Evolutionary conservation across 2,797 vertebrate species (phyloP).

Genomic region (Bradypodion pumilum): DNA sequence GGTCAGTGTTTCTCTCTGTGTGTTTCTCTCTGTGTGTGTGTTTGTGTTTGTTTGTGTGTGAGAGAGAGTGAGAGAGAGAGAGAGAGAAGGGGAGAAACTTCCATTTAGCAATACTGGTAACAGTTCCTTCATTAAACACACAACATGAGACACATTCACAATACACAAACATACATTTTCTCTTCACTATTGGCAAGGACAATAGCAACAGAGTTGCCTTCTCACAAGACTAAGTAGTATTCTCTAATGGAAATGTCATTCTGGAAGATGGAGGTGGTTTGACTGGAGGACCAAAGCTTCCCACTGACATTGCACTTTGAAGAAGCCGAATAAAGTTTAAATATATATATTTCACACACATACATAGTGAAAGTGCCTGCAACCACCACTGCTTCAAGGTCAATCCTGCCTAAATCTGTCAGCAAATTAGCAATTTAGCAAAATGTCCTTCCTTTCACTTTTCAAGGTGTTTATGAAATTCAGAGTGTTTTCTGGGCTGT

Average conservation of each 20-base stretch:
- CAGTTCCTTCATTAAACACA: too few species aligned
- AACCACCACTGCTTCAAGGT: not conserved
- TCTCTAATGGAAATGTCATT: not conserved
- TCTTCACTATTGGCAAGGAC: not conserved
- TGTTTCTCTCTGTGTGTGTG: too few species aligned
- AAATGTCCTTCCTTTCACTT: not conserved
- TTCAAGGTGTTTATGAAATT: not conserved
- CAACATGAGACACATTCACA: too few species aligned
- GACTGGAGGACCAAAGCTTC: not conserved
- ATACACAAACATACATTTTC: too few species aligned
- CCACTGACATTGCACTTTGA: not conserved
- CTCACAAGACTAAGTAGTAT: not conserved
- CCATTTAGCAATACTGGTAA: too few species aligned
- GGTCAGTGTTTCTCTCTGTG: not conserved
- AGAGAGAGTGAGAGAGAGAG: too few species aligned
- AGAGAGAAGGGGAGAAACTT: too few species aligned
- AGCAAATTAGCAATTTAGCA: not conserved
- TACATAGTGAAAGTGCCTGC: not conserved
- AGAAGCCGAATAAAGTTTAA: not conserved
- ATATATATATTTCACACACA: too few species aligned
- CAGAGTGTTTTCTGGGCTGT: not conserved
- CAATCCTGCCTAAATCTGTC: not conserved
- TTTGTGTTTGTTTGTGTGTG: too few species aligned
- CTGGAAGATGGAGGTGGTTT: not conserved
- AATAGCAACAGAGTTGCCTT: not conserved